A percentile compares a stretch with the other conserved stretches of the same genome.
phyloP scores from a whole-genome alignment of 2,113 vertebrate species.

The Aviceda subcristata region DNA sequence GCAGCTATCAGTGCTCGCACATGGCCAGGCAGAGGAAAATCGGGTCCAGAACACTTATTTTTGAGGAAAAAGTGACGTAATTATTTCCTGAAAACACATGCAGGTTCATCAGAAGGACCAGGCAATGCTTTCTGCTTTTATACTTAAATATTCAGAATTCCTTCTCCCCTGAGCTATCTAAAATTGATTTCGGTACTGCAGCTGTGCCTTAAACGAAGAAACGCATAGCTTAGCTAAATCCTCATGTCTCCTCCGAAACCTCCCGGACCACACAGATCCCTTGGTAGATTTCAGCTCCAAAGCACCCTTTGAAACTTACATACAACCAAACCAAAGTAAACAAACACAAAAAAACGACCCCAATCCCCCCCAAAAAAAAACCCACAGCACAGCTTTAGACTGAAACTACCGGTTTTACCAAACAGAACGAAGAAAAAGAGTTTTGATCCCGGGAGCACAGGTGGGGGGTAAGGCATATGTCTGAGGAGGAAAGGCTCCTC shows the following conservation, averaged over 20 bases:
- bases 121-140: not conserved
- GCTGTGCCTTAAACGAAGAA: not conserved
- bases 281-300: not conserved
- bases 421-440: not conserved
- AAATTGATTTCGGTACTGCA: not conserved
- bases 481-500: not conserved
- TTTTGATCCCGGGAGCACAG: not conserved
- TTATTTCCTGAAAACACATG: not conserved
- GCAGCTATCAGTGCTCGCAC: rapidly evolving
- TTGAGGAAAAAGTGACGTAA: rapidly evolving
- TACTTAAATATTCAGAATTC: not conserved
- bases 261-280: rapidly evolving
- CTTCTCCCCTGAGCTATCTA: not conserved
- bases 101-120: not conserved
- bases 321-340: not conserved
- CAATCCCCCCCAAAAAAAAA: not conserved
- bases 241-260: not conserved
- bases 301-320: not conserved
- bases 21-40: not conserved
- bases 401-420: not conserved
- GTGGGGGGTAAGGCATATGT: not conserved
- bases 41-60: not conserved
- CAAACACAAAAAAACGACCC: too few species aligned
- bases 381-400: not conserved
- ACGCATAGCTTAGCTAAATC: rapidly evolving